Evolutionary conservation across 2,797 vertebrate genomes (phyloP).

Genomic region (Thripadectes ignobilis): DNA sequence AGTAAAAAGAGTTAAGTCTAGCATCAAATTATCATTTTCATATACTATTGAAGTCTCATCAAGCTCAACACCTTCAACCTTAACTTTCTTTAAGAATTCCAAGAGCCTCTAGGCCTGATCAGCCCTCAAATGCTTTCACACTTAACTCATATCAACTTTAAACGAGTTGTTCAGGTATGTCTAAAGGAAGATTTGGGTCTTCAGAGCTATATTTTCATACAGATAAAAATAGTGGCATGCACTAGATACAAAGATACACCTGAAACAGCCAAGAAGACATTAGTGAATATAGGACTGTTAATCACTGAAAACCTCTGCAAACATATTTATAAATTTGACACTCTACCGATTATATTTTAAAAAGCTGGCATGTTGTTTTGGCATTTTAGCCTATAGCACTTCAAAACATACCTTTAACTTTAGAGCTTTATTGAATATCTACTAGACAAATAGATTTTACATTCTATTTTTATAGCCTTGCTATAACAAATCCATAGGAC

Average conservation of each 20-base stretch:
- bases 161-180: background rate
- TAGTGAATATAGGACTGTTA: background rate
- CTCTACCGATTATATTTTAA: background rate
- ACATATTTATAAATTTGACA: background rate
- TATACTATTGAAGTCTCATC: accelerated
- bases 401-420: background rate
- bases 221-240: background rate
- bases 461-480: background rate
- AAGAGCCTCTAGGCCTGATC: background rate
- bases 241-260: background rate
- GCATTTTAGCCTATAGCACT: background rate
- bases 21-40: background rate
- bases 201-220: background rate
- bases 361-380: background rate
- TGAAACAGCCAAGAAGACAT: background rate
- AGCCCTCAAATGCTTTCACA: background rate
- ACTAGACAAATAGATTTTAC: background rate
- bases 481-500: background rate
- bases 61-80: background rate
- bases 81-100: background rate
- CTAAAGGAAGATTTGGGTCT: background rate
- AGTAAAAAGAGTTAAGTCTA: background rate
- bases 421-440: background rate
- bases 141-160: background rate
- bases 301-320: background rate